phyloP scores from a whole-genome alignment of 2,888 invertebrate genomes.

The Steinernema hermaphroditum region DNA sequence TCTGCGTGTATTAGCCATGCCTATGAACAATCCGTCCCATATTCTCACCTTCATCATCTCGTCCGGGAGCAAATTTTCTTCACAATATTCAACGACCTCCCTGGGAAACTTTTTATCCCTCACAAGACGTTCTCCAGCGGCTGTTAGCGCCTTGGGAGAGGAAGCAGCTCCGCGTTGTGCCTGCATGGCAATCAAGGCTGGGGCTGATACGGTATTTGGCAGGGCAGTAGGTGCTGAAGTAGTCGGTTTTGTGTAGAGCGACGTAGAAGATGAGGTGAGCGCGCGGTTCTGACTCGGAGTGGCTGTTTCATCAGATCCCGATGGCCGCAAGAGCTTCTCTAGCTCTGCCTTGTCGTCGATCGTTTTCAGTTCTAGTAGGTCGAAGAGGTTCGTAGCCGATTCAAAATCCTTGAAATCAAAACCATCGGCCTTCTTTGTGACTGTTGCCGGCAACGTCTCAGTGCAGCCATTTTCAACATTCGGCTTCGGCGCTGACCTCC shows the following conservation, averaged over 20 bases:
- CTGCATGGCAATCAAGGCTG: background rate
- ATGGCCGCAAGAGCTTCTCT: conserved; percentile 33
- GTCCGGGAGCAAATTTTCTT: background rate
- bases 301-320: background rate
- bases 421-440: background rate
- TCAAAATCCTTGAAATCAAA: conserved; percentile 55
- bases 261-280: background rate
- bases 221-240: background rate
- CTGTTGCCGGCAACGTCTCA: background rate
- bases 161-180: background rate
- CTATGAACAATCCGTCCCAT: no score
- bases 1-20: no score
- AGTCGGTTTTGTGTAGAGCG: background rate
- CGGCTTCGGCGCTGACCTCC: background rate
- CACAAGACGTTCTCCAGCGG: background rate
- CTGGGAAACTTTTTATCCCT: background rate
- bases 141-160: background rate
- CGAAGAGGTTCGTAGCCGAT: conserved; percentile 50
- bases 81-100: background rate
- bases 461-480: background rate
- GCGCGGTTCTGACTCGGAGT: background rate
- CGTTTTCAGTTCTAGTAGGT: conserved; percentile 56
- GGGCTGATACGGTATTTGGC: background rate
- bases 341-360: conserved; percentile 53
- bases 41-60: background rate